These are phyloP conservation scores for Thryonomys swinderianus DNA, from an alignment of 2,113 vertebrate genomes.

Conservation along the genomic window DNA sequence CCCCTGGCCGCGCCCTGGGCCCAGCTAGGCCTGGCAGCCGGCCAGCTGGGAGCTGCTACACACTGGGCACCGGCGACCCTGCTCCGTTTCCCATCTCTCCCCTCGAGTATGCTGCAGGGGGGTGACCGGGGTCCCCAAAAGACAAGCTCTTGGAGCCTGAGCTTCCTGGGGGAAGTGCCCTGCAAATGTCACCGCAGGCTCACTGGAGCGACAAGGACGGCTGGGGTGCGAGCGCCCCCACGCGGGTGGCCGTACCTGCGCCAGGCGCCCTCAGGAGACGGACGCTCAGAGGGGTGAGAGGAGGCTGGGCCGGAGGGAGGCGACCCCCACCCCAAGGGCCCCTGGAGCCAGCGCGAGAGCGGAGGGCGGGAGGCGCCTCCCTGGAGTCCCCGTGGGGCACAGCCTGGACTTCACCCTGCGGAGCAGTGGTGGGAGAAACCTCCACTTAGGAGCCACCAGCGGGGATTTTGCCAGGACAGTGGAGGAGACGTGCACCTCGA, in stretches of 20 bases:
- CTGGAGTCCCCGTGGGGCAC: too few relatives aligned
- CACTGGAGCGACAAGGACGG: not conserved
- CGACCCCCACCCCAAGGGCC: fast-evolving
- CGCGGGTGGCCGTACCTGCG: not conserved
- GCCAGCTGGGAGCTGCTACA: fast-evolving
- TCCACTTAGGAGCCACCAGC: not conserved
- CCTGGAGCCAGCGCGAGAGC: not conserved
- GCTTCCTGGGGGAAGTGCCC: not conserved
- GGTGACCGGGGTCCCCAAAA: not conserved
- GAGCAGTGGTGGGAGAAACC: fast-evolving
- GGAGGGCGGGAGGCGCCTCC: not conserved
- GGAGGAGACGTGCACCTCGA: fast-evolving
- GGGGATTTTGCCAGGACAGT: too few relatives aligned
- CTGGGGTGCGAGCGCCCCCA: not conserved
- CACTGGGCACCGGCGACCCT: not conserved
- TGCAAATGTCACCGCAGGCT: too few relatives aligned
- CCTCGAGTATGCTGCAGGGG: too few relatives aligned
- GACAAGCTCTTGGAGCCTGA: fast-evolving
- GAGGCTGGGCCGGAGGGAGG: not conserved
- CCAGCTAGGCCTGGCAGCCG: not conserved
- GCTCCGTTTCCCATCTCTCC: not conserved
- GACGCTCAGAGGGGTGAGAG: not conserved
- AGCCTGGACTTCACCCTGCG: not conserved
- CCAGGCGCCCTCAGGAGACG: not conserved
- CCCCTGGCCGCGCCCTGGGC: not conserved